Conservation (phyloP, 2,888 invertebrate species). For the Mamestra brassicae region DNA sequence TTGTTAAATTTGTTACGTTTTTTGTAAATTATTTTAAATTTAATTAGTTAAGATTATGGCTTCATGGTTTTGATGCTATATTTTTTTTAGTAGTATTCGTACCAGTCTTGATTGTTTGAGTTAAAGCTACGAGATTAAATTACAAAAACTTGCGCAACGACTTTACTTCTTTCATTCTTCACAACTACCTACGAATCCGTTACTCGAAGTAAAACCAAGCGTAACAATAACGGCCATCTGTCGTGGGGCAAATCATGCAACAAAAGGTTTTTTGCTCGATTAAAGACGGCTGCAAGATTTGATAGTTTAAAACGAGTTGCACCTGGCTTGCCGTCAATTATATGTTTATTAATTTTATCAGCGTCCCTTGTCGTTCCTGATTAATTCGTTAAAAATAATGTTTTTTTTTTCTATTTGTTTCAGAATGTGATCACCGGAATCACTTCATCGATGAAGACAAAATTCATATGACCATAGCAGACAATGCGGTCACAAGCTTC, state of each 20-base stretch:
- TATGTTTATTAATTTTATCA: constrained; percentile 40
- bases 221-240: constrained; percentile 76
- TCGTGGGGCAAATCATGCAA: constrained; percentile 72
- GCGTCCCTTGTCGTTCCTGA: constrained; percentile 21
- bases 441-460: constrained; percentile 83
- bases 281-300: constrained; percentile 72
- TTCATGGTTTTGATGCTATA: background rate
- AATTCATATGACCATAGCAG: constrained; percentile 79
- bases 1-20: background rate
- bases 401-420: constrained; percentile 77
- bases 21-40: background rate
- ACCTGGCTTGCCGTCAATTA: constrained; percentile 62
- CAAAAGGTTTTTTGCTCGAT: constrained; percentile 74
- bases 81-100: background rate
- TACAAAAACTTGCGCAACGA: constrained; percentile 10
- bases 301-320: constrained; percentile 70
- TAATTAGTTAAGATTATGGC: background rate
- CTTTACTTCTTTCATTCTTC: constrained; percentile 31
- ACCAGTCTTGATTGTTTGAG: background rate
- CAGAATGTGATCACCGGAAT: constrained; percentile 84
- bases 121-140: background rate
- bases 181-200: constrained; percentile 62
- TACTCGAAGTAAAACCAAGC: constrained; percentile 66
- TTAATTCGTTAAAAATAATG: constrained; percentile 33
- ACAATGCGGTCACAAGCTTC: constrained; percentile 89